These are phyloP conservation scores for Eupithecia vulgata DNA, from an alignment of 2,888 invertebrate genomes.

Conservation along the genomic window DNA sequence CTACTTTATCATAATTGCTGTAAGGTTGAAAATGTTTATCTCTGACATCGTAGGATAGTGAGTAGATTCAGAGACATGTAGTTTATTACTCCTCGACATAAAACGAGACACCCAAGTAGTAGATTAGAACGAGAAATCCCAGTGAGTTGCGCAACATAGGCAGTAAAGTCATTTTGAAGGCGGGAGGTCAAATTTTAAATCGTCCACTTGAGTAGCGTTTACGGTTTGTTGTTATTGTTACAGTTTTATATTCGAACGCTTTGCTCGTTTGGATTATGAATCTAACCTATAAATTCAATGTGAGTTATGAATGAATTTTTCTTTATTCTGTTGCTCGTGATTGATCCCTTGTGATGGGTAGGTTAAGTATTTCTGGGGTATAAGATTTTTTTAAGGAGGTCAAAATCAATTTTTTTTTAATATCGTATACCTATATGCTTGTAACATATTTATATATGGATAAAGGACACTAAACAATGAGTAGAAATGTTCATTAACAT, in stretches of 20 bases:
- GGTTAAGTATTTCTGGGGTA: neutral
- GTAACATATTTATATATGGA: too few relatives aligned
- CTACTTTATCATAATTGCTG: slow-evolving; percentile 39
- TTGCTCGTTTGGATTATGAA: slow-evolving; percentile 48
- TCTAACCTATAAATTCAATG: slow-evolving; percentile 38
- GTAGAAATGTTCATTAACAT: too few relatives aligned
- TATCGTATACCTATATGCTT: too few relatives aligned
- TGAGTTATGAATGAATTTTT: slow-evolving; percentile 9
- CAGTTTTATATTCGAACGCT: slow-evolving; percentile 62
- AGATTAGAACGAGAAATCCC: slow-evolving; percentile 70
- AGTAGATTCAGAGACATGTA: slow-evolving; percentile 56
- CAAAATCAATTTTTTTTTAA: too few relatives aligned
- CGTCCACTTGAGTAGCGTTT: slow-evolving; percentile 62
- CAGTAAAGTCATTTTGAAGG: slow-evolving; percentile 57
- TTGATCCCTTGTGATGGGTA: neutral
- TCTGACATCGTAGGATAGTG: slow-evolving; percentile 33
- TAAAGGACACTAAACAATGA: too few relatives aligned
- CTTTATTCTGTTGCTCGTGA: slow-evolving; percentile 3
- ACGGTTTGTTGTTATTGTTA: slow-evolving; percentile 78
- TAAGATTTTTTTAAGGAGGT: too few relatives aligned
- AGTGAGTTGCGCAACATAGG: slow-evolving; percentile 67
- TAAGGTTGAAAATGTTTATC: slow-evolving; percentile 53
- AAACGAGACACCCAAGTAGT: slow-evolving; percentile 82
- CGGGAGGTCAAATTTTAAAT: slow-evolving; percentile 74
- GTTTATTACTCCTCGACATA: slow-evolving; percentile 76